Percentiles rank a stretch among this genome's conserved stretches.
Evolutionary conservation across 2,797 vertebrate genomes (phyloP).

Genomic region (Alcedo atthis): DNA sequence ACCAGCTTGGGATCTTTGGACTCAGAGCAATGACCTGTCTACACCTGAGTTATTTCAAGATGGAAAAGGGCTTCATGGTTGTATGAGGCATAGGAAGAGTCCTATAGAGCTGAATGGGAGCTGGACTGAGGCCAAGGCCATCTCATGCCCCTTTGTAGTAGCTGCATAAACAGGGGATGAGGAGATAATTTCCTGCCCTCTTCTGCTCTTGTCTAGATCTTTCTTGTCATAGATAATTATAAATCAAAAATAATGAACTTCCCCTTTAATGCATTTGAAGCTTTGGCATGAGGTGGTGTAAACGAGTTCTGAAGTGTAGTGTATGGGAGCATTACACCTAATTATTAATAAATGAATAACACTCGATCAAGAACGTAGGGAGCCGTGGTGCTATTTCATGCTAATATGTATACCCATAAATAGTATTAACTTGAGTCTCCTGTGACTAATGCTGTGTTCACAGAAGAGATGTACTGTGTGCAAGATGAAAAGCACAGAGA

Average conservation of each 20-base stretch:
- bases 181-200: slow-evolving; percentile 32
- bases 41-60: background rate
- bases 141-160: slow-evolving; percentile 50
- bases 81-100: background rate
- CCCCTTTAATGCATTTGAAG: background rate
- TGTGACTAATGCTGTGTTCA: background rate
- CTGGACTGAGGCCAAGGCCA: slow-evolving; percentile 38
- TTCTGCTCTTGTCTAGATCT: slow-evolving; percentile 31
- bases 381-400: background rate
- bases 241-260: slow-evolving; percentile 55
- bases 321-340: slow-evolving; percentile 7
- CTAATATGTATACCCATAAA: background rate
- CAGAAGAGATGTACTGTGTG: background rate
- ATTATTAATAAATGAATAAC: slow-evolving; percentile 24
- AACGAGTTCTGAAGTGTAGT: slow-evolving; percentile 36
- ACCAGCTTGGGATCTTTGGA: background rate
- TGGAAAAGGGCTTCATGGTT: background rate
- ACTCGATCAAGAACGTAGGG: background rate
- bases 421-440: background rate
- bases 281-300: slow-evolving; percentile 1
- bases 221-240: slow-evolving; percentile 51
- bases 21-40: background rate
- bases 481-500: background rate
- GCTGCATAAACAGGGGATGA: slow-evolving; percentile 20
- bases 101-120: background rate